Evolutionary conservation across 2,888 invertebrate species (phyloP), one percentile per base, ranked within the genome.

Genomic region (Callyntrura guangdongensis): DNA sequence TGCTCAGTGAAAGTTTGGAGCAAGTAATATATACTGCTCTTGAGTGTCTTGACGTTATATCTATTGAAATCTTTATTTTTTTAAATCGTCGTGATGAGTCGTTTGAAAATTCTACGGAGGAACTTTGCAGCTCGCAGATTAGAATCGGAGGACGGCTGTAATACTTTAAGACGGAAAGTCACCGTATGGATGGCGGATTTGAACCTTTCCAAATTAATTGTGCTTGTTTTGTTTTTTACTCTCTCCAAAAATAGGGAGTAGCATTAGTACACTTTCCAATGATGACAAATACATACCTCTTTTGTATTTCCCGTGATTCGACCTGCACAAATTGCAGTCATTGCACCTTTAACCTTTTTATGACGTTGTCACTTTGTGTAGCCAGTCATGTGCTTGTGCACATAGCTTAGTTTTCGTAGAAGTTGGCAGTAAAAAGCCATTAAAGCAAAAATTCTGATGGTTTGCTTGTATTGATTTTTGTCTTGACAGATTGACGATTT

Each of bases 401-500:
- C 22, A 20, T 61, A 61, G 20, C 61, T 5, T 61, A 36, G 36
- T 8, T 61, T 61, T 22, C 2, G 27, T 67, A 67, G 27, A 17
- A 25, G 27, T 64, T 67, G 67, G 67, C 67, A 67, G 14, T 27
- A 11, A 9, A 25, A 36, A 36, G n/a, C n/a, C 67, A 11, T 25
- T 49, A 47, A 47, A 47, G 74, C 5, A 74, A 47, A 74, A 84
- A n/a, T 22, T 69, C 12, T 3, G 11, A 53, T 67, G 12, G 14
- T 17, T 4, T 67, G 14, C 0, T 14, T 67, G 6, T 9, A 8
- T 22, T 25, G 11, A n/a, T 17, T 64, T 83, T 67, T 82, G 1
- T 85, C 56, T n/a, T 49, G 20, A 36, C 95, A 98, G 97, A 97
- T 98, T 94, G 98, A 98, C 95, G 98, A 98, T 95, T 96, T 98